Evolutionary conservation across 64 coral and sea anemone genomes (phyloP).

Genomic region (Actinia equina): DNA sequence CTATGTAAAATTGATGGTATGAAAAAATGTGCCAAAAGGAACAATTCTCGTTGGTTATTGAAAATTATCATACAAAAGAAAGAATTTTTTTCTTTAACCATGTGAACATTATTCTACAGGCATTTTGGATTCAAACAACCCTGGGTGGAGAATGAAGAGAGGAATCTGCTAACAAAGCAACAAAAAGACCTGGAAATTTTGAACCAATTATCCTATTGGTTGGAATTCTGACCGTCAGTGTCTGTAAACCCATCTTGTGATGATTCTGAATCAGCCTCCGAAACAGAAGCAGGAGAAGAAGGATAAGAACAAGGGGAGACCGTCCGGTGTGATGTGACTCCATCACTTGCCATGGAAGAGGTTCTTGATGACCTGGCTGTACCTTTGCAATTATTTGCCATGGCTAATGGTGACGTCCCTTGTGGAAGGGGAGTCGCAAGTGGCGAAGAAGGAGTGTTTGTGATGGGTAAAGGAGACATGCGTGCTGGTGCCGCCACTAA

Average conservation of each 20-base stretch:
- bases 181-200: not conserved
- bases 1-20: not conserved
- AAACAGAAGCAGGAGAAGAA: constrained; percentile 72
- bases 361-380: constrained; percentile 78
- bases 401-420: constrained; percentile 30
- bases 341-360: constrained; percentile 89
- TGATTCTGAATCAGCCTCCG: constrained; percentile 73
- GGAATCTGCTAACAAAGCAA: not conserved
- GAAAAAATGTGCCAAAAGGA: not conserved
- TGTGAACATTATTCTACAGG: not conserved
- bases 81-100: not conserved
- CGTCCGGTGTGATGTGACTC: constrained; percentile 74
- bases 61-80: constrained; percentile 23
- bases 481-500: constrained; percentile 72
- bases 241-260: constrained; percentile 96
- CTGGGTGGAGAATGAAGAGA: not conserved
- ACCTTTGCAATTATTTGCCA: constrained; percentile 43
- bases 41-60: constrained; percentile 1
- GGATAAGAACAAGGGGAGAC: constrained; percentile 86
- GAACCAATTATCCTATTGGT: constrained; percentile 30
- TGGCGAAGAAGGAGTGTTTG: constrained; percentile 68
- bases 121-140: not conserved
- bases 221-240: constrained; percentile 68
- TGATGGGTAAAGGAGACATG: constrained; percentile 69
- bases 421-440: constrained; percentile 80